Base-by-base conservation (phyloP, 2,888 invertebrate genomes). In the Hydrotaea diabolus region DNA sequence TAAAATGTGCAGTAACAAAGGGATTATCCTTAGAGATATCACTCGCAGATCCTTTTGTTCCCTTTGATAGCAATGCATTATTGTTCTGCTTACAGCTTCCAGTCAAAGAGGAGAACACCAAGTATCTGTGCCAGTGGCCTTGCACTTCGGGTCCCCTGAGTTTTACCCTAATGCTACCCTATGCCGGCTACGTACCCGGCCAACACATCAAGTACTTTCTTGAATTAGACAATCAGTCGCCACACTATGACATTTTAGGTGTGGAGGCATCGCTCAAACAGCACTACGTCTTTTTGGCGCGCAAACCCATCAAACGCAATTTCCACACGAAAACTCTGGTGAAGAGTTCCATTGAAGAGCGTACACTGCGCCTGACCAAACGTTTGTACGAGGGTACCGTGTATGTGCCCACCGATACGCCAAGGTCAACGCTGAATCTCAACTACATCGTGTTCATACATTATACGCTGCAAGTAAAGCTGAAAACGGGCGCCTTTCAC, bases 101-200 rank as follows among this genome's bases (percentile, higher is more conserved):
- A 2, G 87, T 91, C 13, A 89, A 89, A 73, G 90, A 90, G 43
- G 91, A 91, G 82, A 90, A 90, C 53, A 85, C 89, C 0, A 91
- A 91, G 77, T 91, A 89, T 74, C 89, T 91, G 13, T 91, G 91
- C 83, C 89, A 90, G 55, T 91, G 91, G 91, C 91, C 91, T 1
- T 91, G 91, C 73, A 89, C 89, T 8, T 91, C 91, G 4, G 91
- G 91, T 0, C 91, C 91, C 31, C 88, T 91, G n/a, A 85, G 86
- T 76, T 88, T 88, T 17, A 89, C 86, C 5, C 46, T 91, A 77
- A 82, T 89, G 9, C 53, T 96, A n/a, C 95, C 96, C 0, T 95
- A 95, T 46, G 93, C 94, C 0, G 96, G 96, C 3, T 96, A 95
- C 90, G 95, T 95, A 59, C 94, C 96, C 0, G 95, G 96, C 0